These are phyloP conservation scores for Apis laboriosa DNA, from an alignment of 1,140 invertebrate species.

Conservation along the genomic window DNA sequence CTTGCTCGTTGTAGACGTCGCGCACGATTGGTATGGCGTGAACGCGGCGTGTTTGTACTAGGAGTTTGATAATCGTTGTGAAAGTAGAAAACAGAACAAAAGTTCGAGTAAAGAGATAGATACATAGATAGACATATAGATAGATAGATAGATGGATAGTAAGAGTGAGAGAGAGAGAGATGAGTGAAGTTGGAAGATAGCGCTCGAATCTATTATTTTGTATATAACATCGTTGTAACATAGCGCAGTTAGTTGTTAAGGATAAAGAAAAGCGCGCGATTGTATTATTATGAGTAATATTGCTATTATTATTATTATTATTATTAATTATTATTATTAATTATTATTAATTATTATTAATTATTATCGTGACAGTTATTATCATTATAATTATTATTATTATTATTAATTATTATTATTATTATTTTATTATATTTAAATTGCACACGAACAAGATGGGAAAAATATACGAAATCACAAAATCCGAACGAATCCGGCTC, in stretches of 20 bases:
- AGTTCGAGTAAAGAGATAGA: not conserved
- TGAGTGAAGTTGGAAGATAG: not conserved
- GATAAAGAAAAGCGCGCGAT: constrained; percentile 38
- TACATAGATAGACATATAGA: no score
- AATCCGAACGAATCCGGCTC: constrained; percentile 26
- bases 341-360: constrained; percentile 50
- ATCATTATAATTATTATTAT: constrained; percentile 52
- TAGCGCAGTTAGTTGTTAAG: constrained; percentile 59
- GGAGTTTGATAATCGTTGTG: constrained; percentile 74
- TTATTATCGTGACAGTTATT: constrained; percentile 53
- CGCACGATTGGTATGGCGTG: constrained; percentile 61
- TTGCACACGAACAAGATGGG: constrained; percentile 69
- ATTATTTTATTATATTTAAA: constrained; percentile 77
- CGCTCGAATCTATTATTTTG: constrained; percentile 69
- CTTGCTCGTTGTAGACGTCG: constrained; percentile 53
- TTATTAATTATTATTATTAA: constrained; percentile 50
- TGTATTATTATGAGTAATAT: constrained; percentile 58
- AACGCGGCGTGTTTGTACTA: constrained; percentile 65
- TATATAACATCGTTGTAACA: constrained; percentile 76
- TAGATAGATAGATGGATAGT: no score
- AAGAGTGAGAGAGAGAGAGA: not conserved
- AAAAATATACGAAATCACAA: constrained; percentile 62
- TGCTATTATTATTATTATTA: constrained; percentile 59
- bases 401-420: not conserved
- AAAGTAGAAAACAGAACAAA: constrained; percentile 65